Base-by-base conservation (phyloP, 2,113 vertebrate species). In the Poeciliopsis occidentalis region DNA sequence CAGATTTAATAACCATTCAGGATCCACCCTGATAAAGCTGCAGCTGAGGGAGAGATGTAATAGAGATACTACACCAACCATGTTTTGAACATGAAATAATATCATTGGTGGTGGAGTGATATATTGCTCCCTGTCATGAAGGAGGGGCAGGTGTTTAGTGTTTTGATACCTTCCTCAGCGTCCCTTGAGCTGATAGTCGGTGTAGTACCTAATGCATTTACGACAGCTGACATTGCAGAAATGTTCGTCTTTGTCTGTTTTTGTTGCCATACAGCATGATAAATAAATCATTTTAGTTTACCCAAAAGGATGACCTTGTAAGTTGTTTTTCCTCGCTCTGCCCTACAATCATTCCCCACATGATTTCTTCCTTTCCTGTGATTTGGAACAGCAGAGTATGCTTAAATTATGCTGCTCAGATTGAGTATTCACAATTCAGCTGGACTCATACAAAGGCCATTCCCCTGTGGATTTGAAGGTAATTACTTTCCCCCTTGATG, bases 391-490 rank as follows among this genome's bases (percentile, higher is more conserved):
- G 51, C 4, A 0, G 60, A 73, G 60, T 8, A 13, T 67, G 71
- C 47, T 77, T 26, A 76, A 67, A 77, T 82, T 32, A 61, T 60
- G 12, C 15, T 19, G 73, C 67, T 68, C 30, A 26, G 31, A 75
- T 78, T 0, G 17, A 64, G n/a, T 67, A 41, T 77, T 60, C 54
- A 41, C 0, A 22, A 71, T 62, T 90, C 79, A 72, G 73, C 69
- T 73, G 71, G 70, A 79, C 80, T 67, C 77, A 76, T 78, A 84
- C 51, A 83, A 54, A 66, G 63, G 64, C 37, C 27, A 67, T 69
- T 78, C 80, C 83, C 81, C 83, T 31, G 4, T 69, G 73, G 83
- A 79, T 89, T 85, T 73, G 68, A 83, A 24, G 80, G 90, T n/a
- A n/a, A n/a, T n/a, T n/a, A n/a, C n/a, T n/a, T n/a, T n/a, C n/a